These are phyloP conservation scores for Puntigrus tetrazona DNA, from an alignment of 2,113 vertebrate species.

Conservation along the genomic window DNA sequence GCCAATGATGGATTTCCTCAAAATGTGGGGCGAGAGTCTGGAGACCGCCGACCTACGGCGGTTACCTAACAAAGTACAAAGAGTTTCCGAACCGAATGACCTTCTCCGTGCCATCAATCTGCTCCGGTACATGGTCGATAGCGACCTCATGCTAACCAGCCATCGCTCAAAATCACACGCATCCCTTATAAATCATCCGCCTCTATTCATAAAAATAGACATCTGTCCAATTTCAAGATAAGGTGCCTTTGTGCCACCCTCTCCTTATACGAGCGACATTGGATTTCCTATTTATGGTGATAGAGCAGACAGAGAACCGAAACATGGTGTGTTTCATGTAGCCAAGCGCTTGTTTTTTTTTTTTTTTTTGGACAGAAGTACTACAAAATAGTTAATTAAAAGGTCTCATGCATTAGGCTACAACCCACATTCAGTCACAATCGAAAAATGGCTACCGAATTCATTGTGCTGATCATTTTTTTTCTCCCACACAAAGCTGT, in stretches of 20 bases:
- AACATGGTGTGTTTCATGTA: slow-evolving; percentile 24
- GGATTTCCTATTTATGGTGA: not conserved
- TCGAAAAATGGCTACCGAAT: slow-evolving; percentile 42
- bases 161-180: slow-evolving; percentile 29
- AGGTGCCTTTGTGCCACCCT: slow-evolving; percentile 53
- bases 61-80: not conserved
- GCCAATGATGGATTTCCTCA: slow-evolving; percentile 35
- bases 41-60: slow-evolving; percentile 13
- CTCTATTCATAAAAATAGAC: slow-evolving; percentile 58
- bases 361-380: slow-evolving; percentile 45
- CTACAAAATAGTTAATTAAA: slow-evolving; percentile 47
- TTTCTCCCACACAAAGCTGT: not conserved
- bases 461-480: slow-evolving; percentile 36
- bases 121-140: not conserved
- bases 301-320: slow-evolving; percentile 21
- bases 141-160: not conserved
- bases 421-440: slow-evolving; percentile 45
- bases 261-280: slow-evolving; percentile 8
- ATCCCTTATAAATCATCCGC: slow-evolving; percentile 48
- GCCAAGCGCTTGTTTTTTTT: not conserved
- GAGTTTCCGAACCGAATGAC: slow-evolving; percentile 19
- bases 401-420: slow-evolving; percentile 54
- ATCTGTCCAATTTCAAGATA: slow-evolving; percentile 58
- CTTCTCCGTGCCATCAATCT: slow-evolving; percentile 16
- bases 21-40: slow-evolving; percentile 25